These are phyloP conservation scores for Lophotis ruficrista DNA, from an alignment of 2,113 vertebrate genomes.

Conservation along the genomic window DNA sequence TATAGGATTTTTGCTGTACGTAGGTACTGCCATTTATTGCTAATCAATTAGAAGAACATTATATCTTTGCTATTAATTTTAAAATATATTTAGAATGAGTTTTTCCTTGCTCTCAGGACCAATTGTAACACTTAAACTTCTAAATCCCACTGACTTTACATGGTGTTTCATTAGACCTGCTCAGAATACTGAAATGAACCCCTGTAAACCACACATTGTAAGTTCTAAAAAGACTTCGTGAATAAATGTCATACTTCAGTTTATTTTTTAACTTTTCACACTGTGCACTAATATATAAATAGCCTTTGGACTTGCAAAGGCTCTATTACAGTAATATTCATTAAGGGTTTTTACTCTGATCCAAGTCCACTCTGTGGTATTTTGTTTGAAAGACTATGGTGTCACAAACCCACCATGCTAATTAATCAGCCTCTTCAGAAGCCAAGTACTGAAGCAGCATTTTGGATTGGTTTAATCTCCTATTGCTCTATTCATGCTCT, in stretches of 20 bases:
- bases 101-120: neutral
- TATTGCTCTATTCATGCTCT: neutral
- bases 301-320: neutral
- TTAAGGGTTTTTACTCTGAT: neutral
- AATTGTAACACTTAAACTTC: neutral
- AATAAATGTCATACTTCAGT: neutral
- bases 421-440: neutral
- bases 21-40: neutral
- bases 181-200: neutral
- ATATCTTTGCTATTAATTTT: neutral
- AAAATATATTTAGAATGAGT: neutral
- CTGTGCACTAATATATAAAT: neutral
- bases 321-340: neutral
- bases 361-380: neutral
- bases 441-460: neutral
- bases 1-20: neutral
- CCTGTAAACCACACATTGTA: neutral
- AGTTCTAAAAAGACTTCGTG: neutral
- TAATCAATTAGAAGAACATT: neutral
- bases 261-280: neutral
- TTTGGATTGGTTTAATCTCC: neutral
- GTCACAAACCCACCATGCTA: neutral
- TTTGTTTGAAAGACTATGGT: neutral
- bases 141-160: neutral
- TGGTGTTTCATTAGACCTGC: neutral